Conservation (phyloP, 2,888 invertebrate genomes). For the Epinotia bilunana region DNA sequence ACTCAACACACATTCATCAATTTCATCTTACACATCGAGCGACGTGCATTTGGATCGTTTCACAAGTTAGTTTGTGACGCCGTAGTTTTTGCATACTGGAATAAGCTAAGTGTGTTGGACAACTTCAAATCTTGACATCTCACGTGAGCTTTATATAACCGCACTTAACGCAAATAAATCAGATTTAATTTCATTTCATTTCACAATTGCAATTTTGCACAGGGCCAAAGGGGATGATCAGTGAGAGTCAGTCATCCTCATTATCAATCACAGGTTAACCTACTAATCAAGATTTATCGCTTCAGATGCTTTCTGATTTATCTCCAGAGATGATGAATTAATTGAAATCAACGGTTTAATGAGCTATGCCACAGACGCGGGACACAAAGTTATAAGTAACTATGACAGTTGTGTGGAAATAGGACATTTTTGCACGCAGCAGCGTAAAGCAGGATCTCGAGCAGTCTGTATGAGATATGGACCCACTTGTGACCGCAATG, state of each 20-base stretch:
- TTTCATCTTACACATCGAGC: neutral
- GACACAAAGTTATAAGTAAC: slow-evolving; percentile 2
- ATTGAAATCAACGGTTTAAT: slow-evolving; percentile 34
- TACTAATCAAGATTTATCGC: slow-evolving; percentile 18
- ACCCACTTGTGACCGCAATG: slow-evolving; percentile 9
- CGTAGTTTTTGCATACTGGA: no score
- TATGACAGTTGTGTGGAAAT: neutral
- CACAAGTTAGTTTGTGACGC: no score
- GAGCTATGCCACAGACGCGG: neutral
- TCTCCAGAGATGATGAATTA: slow-evolving; percentile 25
- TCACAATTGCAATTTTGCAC: neutral
- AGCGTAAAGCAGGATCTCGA: slow-evolving; percentile 4
- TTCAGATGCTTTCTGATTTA: slow-evolving; percentile 14
- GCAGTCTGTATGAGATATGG: slow-evolving; percentile 22
- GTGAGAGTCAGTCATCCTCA: slow-evolving; percentile 13
- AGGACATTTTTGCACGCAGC: neutral
- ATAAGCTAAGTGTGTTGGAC: no score
- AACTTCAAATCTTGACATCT: no score
- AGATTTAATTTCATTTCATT: no score
- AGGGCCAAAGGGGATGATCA: neutral
- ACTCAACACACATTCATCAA: neutral
- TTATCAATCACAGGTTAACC: slow-evolving; percentile 5
- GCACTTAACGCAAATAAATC: no score
- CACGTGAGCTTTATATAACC: no score
- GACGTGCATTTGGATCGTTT: neutral